phyloP scores from a whole-genome alignment of 1,140 invertebrate genomes.

The Leguminivora glycinivorella region DNA sequence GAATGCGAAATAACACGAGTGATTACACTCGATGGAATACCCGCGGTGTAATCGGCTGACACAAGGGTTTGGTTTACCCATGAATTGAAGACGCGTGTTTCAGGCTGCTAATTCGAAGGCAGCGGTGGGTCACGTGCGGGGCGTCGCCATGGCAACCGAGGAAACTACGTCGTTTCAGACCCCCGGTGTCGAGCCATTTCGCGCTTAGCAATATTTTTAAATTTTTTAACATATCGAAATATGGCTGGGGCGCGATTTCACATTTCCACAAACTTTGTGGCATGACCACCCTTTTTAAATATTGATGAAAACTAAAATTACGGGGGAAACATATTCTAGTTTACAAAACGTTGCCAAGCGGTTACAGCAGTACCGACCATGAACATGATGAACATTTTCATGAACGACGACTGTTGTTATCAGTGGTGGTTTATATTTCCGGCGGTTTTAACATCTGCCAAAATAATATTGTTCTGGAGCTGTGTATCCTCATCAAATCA shows the following conservation, averaged over 20 bases:
- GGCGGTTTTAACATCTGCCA: slow-evolving; percentile 11
- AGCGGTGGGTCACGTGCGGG: slow-evolving; percentile 60
- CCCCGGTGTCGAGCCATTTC: slow-evolving; percentile 33
- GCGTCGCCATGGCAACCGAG: slow-evolving; percentile 71
- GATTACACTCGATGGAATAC: slow-evolving; percentile 53
- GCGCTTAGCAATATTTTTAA: neutral
- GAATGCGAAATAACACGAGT: slow-evolving; percentile 37
- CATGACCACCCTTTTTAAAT: neutral
- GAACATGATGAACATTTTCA: neutral
- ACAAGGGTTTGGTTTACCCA: slow-evolving; percentile 44
- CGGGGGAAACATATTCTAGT: too few species aligned
- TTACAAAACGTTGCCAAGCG: too few species aligned
- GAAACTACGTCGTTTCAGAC: slow-evolving; percentile 70
- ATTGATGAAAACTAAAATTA: neutral
- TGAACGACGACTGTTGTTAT: neutral
- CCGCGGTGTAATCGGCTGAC: slow-evolving; percentile 42
- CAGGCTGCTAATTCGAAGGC: slow-evolving; percentile 54
- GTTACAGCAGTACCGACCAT: too few species aligned
- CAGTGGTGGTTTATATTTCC: neutral
- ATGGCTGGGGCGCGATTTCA: neutral
- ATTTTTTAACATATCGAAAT: slow-evolving; percentile 25
- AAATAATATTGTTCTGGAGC: slow-evolving; percentile 28
- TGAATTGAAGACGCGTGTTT: slow-evolving; percentile 49
- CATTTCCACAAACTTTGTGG: neutral
- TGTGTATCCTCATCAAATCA: slow-evolving; percentile 58